Base-by-base conservation (phyloP, 1,140 invertebrate species). In the Lethrus apterus region DNA sequence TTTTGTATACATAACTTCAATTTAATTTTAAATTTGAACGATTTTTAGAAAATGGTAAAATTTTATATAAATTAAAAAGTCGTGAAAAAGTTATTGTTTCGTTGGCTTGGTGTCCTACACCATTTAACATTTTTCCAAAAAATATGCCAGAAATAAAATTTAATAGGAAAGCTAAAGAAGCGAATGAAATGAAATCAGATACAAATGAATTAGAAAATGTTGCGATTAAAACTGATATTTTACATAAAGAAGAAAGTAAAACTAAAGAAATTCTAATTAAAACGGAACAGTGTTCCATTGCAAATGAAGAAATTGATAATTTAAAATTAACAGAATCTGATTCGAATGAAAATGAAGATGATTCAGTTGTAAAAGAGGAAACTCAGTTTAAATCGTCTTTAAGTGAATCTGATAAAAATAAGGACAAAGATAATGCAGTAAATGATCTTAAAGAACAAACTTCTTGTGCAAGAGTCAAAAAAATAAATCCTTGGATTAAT, bases 31-130 rank as follows among this genome's bases (percentile, higher is more conserved):
- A n/a, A n/a, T n/a, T 36, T 55, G 50, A 54, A 52, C 44, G 54
- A 64, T 62, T 59, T 56, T 44, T 51, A 78, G 76, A 70, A 41
- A 60, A 65, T 49, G 79, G 79, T 3, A 67, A 64, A 46, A 55
- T 84, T 32, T 46, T 80, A 13, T 80, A 81, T 44, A 80, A 78
- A 69, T 63, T 86, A 3, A 72, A 80, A 57, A 78, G 78, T 4
- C 84, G 88, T 60, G 77, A 86, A 64, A 72, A 75, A n/a, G 78
- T 83, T 54, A 72, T 88, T 31, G 62, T 77, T 4, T 80, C 76
- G 51, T 50, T 89, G 17, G 75, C 77, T 20, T 89, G 84, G 84
- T 87, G 84, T 69, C 85, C 84, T 9, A 62, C 68, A 14, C 62
- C 72, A 23, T 51, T 65, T 20, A 77, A 76, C 65, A 57, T 78